Evolutionary conservation across 2,113 vertebrate genomes (phyloP), one percentile per base, ranked within the genome.

Genomic region (human (Homo sapiens)): DNA sequence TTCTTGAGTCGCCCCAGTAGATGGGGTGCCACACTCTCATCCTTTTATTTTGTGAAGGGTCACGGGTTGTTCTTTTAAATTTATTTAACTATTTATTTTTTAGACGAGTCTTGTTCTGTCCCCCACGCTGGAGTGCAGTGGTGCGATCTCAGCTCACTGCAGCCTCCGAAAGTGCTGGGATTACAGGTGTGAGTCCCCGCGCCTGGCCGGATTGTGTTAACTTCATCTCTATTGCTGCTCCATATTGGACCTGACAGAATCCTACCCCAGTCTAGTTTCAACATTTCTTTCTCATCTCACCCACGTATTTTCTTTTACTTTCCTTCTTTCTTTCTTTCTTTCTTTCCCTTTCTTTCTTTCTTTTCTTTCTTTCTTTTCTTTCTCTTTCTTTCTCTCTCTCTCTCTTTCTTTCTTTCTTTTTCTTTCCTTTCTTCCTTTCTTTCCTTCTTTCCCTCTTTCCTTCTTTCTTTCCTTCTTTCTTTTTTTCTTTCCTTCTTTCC

Each of bases 321-420:
- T 30, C 25, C 27, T 61, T 10, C 45, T 45, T 45, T 45, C 6
- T 45, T 10, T 45, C 45, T 9, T 2, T 45, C 45, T 10, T 10
- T 45, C 45, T 8, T 45, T 45, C 45, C 9, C 8, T 45, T 7
- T 45, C 1, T 45, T 8, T 45, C 8, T 8, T 3, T 45, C 1
- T 8, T 43, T 43, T 4, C 45, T 45, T 45, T 6, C 0, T 6
- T 1, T 45, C 6, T 1, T 43, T 6, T 45, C 6, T 45, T 3
- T 45, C 1, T 45, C 43, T 45, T 7, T 45, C 1, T 45, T 1
- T 45, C 43, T 45, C 1, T 45, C 43, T 45, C 1, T 45, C 43
- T 45, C 5, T 45, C 3, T 45, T 7, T 45, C 1, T 45, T 1
- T 43, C 43, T 6, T 6, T 43, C 5, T 43, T 5, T 43, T 6